Evolutionary conservation across 2,888 invertebrate genomes (phyloP), one percentile per base, ranked within the genome.

Genomic region (Schizaphis graminum): DNA sequence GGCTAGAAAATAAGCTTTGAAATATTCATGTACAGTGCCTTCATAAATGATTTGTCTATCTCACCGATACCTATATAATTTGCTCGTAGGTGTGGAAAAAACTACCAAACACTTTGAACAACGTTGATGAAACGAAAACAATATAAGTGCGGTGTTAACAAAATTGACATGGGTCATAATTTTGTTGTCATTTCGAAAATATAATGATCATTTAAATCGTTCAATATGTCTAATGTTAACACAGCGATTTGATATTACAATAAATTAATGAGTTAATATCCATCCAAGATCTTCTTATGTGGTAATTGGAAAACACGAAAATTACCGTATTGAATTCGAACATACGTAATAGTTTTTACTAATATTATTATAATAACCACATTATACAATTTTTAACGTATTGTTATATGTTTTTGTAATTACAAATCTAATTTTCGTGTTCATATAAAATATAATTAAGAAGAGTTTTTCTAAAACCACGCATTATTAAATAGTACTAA

Each of bases 361-460:
- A 26, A 57, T 57, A 57, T 57, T 67, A n/a, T 67, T 28, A 28
- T n/a, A 67, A 67, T 4, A 7, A 35, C 7, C 16, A 21, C 16
- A 21, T 35, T 28, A n/a, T 67, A 67, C 13, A 5, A 35, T 35
- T 67, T 67, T n/a, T 67, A n/a, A 67, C 13, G 16, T 28, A 11
- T 28, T n/a, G 67, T 13, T 5, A 67, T 5, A n/a, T 67, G n/a
- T 67, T 67, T 67, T n/a, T n/a, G 4, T 67, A 16, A n/a, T n/a
- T 16, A 67, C 67, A 67, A n/a, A 67, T 67, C n/a, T n/a, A 67
- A 67, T 67, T 67, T 67, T n/a, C n/a, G 67, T 67, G n/a, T n/a
- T 16, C n/a, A 13, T 67, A 16, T 67, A 67, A 67, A n/a, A 67
- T 67, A 1, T 16, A 67, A 67, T 16, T 67, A n/a, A 5, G 67